phyloP scores from a whole-genome alignment of 2,113 vertebrate genomes.

The Cynoglossus semilaevis region DNA sequence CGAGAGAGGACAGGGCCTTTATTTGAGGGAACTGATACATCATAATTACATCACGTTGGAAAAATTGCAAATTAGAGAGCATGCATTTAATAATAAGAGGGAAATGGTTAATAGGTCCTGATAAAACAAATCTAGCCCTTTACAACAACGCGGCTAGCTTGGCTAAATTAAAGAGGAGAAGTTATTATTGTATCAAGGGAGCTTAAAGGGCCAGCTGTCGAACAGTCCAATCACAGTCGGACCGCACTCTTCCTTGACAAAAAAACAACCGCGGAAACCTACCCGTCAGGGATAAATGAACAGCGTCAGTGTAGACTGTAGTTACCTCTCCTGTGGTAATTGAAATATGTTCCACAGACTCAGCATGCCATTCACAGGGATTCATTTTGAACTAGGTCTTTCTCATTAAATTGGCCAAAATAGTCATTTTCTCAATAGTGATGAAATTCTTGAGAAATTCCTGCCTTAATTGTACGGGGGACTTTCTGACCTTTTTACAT shows the following conservation, averaged over 20 bases:
- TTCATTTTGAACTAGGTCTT: slow-evolving; percentile 48
- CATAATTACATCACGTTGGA: slow-evolving; percentile 71
- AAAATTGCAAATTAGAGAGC: slow-evolving; percentile 65
- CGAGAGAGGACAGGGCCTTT: slow-evolving; percentile 68
- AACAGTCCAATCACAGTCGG: slow-evolving; percentile 15
- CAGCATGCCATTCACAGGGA: slow-evolving; percentile 47
- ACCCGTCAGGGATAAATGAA: slow-evolving; percentile 17
- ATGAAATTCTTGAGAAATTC: slow-evolving; percentile 69
- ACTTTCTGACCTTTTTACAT: slow-evolving; percentile 79
- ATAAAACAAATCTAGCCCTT: slow-evolving; percentile 68
- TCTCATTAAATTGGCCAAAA: slow-evolving; percentile 55
- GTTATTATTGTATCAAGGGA: slow-evolving; percentile 64
- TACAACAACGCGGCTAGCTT: slow-evolving; percentile 50
- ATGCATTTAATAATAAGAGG: slow-evolving; percentile 74
- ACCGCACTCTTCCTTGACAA: slow-evolving; percentile 5
- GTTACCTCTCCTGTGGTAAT: slow-evolving; percentile 62
- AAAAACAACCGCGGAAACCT: slow-evolving; percentile 26
- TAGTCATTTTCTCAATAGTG: slow-evolving; percentile 66
- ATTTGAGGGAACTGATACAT: slow-evolving; percentile 74
- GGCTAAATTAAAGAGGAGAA: slow-evolving; percentile 64
- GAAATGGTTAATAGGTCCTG: slow-evolving; percentile 70
- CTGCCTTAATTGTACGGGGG: slow-evolving; percentile 75
- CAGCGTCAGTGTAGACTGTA: slow-evolving; percentile 26
- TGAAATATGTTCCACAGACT: slow-evolving; percentile 55
- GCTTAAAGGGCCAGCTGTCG: slow-evolving; percentile 47